Base-by-base conservation (phyloP, 2,888 invertebrate species). In the Marronus borbonicus region DNA sequence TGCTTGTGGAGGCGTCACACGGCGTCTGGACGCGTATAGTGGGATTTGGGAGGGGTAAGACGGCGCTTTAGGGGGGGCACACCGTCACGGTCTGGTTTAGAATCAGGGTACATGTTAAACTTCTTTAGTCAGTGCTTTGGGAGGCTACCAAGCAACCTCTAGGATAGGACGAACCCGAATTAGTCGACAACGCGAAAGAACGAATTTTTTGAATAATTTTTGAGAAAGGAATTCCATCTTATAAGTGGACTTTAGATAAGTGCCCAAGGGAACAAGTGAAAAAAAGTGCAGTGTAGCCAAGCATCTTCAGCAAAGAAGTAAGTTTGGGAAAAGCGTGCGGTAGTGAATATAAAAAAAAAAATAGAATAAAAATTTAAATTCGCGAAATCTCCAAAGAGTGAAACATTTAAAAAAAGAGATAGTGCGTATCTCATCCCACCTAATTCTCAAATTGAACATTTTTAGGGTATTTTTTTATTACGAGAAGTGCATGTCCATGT, bases 121-220 rank as follows among this genome's bases (percentile, higher is more conserved):
- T 84, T 83, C 86, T 87, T 86, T 88, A 89, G 88, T 88, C 87
- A 88, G 88, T 88, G 88, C 88, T 88, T 88, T 88, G 87, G 84
- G 86, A 88, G 87, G 88, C 87, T 85, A 87, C 88, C 84, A 87
- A 87, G 88, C 87, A 87, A 88, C 85, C 86, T 86, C 87, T 87
- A 87, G 87, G 86, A 86, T 85, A 84, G 86, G 86, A 87, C 89
- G 88, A 89, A 88, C 88, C 17, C 58, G 88, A 88, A 55, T 84
- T 84, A 75, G 55, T 82, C 87, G 86, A 88, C 88, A 88, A 87
- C 88, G 87, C 87, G 85, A 86, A 86, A 84, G 39, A 72, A 70
- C 72, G 72, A 68, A 58, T 55, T n/a, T 55, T 55, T 55, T 55
- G 52, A 55, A 17, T 5, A 55, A 17, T 55, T 55, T 55, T 28